These are phyloP conservation scores for Gadopsis bispinosus DNA, from an alignment of 2,797 vertebrate species.

Conservation along the genomic window DNA sequence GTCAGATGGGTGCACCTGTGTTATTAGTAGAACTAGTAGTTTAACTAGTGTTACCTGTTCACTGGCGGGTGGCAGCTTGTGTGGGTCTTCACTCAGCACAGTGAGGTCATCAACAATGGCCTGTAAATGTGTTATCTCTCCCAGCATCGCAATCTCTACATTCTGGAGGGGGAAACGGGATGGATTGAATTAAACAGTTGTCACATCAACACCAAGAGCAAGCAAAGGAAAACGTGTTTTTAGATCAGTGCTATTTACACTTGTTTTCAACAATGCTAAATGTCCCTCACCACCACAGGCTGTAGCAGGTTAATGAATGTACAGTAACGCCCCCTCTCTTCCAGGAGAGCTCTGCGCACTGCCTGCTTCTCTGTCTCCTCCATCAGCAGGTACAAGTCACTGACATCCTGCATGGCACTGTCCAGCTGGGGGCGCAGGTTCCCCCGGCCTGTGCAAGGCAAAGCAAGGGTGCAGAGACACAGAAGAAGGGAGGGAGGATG, in stretches of 20 bases:
- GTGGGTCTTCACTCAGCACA: conserved; percentile 92
- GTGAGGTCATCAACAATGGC: conserved; percentile 96
- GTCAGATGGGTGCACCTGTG: neutral
- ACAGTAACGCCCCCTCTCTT: conserved; percentile 95
- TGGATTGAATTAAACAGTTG: neutral
- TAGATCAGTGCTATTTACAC: neutral
- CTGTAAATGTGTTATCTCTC: conserved; percentile 97
- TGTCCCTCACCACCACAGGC: conserved; percentile 92
- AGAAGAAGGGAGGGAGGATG: conserved; percentile 17
- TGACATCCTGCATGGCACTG: conserved; percentile 96
- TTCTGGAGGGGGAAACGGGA: conserved; percentile 82
- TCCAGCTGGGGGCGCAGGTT: conserved; percentile 97
- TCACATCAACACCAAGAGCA: neutral
- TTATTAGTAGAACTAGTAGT: neutral
- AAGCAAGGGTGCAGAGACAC: neutral
- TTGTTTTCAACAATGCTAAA: neutral
- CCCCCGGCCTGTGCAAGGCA: conserved; percentile 87
- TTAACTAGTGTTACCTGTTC: conserved; percentile 89
- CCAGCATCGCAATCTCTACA: conserved; percentile 96
- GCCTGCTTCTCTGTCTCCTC: conserved; percentile 99
- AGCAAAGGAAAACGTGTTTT: neutral
- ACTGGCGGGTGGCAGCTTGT: conserved; percentile 96
- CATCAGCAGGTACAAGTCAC: conserved; percentile 95
- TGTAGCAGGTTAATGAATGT: conserved; percentile 94
- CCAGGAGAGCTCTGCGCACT: conserved; percentile 93